phyloP scores from a whole-genome alignment of 1,140 invertebrate species.

The Centruroides sculpturatus region DNA sequence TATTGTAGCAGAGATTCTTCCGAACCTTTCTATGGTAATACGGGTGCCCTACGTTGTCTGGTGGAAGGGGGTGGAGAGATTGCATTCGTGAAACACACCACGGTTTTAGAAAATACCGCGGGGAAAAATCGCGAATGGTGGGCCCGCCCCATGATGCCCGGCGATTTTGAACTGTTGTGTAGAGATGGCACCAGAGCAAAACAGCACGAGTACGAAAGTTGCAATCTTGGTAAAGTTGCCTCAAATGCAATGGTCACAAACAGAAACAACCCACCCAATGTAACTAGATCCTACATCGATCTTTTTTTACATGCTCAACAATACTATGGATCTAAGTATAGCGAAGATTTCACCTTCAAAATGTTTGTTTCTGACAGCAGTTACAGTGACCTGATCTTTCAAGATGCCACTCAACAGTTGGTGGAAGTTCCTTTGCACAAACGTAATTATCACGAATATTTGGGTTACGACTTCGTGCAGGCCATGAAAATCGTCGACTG shows the following conservation, averaged over 20 bases:
- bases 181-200: constrained; percentile 56
- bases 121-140: constrained; percentile 79
- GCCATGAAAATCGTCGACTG: constrained; percentile 63
- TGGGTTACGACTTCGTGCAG: constrained; percentile 58
- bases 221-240: constrained; percentile 81
- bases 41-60: constrained; percentile 79
- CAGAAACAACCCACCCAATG: constrained; percentile 55
- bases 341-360: constrained; percentile 66
- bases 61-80: constrained; percentile 90
- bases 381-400: constrained; percentile 77
- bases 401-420: constrained; percentile 76
- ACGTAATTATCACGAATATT: constrained; percentile 48
- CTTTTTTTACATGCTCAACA: constrained; percentile 80
- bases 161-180: constrained; percentile 87
- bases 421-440: constrained; percentile 41
- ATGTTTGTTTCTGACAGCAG: constrained; percentile 72
- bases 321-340: constrained; percentile 66
- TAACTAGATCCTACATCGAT: constrained; percentile 69
- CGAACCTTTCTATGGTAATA: constrained; percentile 78
- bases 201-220: constrained; percentile 30
- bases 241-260: constrained; percentile 82
- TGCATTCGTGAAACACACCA: constrained; percentile 79
- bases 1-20: constrained; percentile 69
- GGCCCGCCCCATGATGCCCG: constrained; percentile 77
- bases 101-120: constrained; percentile 77